Conservation (phyloP, 1,140 invertebrate species). For the Phenacoccus solenopsis region DNA sequence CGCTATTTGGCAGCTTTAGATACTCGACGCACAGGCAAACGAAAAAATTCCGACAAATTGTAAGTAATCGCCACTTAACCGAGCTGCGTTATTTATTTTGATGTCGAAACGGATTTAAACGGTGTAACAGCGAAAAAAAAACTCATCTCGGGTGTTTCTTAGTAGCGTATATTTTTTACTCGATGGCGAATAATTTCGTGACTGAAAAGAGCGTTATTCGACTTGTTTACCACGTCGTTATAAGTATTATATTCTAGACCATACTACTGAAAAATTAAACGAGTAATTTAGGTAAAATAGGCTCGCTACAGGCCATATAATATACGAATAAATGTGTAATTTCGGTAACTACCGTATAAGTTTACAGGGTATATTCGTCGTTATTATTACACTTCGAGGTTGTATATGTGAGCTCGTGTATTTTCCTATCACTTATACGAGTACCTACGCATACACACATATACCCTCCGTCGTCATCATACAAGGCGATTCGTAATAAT, state of each 20-base stretch:
- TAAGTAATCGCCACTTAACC: too few relatives aligned
- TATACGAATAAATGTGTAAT: neutral
- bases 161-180: neutral
- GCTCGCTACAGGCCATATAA: neutral
- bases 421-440: too few relatives aligned
- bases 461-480: neutral
- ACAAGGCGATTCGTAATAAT: slow-evolving; percentile 1
- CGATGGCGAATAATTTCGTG: too few relatives aligned
- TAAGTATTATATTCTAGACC: too few relatives aligned
- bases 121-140: neutral
- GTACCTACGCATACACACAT: too few relatives aligned
- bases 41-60: too few relatives aligned
- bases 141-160: too few relatives aligned
- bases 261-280: neutral
- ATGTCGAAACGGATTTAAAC: neutral
- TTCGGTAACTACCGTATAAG: neutral
- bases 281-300: neutral
- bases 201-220: neutral
- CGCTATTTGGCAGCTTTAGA: too few relatives aligned
- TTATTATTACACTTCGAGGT: neutral
- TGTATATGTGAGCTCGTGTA: too few relatives aligned
- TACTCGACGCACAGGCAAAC: too few relatives aligned
- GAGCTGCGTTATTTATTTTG: neutral
- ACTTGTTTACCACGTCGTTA: neutral
- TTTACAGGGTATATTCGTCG: neutral